Percentiles rank a stretch among this genome's conserved stretches.
phyloP scores from a whole-genome alignment of 2,113 vertebrate genomes.

The Onychostruthus taczanowskii region DNA sequence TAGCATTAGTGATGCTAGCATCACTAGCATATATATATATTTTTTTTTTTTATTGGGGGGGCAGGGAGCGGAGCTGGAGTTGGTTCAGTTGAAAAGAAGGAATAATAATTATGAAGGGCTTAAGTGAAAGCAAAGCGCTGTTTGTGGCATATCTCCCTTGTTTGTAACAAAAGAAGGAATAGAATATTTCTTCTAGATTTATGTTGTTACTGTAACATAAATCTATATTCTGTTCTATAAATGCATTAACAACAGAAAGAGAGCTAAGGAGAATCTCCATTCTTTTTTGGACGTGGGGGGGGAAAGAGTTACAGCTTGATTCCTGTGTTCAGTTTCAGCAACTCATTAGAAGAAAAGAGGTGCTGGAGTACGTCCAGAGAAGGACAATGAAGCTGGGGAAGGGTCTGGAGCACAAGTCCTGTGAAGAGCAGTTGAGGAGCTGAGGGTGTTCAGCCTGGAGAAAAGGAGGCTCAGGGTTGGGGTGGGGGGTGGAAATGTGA shows the following conservation, averaged over 20 bases:
- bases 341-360: not conserved
- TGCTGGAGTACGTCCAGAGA: not conserved
- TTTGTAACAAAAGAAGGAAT: not conserved
- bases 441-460: not conserved
- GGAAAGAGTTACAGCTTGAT: fast-evolving
- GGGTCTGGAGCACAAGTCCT: not conserved
- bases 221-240: not conserved
- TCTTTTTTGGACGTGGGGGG: not conserved
- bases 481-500: fast-evolving
- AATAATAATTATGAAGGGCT: not conserved
- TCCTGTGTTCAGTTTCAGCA: not conserved
- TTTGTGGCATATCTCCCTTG: not conserved
- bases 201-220: not conserved
- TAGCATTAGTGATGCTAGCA: not conserved
- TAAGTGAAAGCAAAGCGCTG: not conserved
- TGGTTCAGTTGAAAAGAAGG: not conserved
- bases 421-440: not conserved
- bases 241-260: not conserved
- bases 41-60: not conserved
- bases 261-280: not conserved
- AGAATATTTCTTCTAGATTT: not conserved
- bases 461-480: not conserved
- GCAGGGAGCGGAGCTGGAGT: too few relatives aligned
- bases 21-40: not conserved
- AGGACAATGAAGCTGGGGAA: not conserved